These are phyloP conservation scores for Elanus axillaris DNA, from an alignment of 2,113 vertebrate genomes.

Conservation along the genomic window DNA sequence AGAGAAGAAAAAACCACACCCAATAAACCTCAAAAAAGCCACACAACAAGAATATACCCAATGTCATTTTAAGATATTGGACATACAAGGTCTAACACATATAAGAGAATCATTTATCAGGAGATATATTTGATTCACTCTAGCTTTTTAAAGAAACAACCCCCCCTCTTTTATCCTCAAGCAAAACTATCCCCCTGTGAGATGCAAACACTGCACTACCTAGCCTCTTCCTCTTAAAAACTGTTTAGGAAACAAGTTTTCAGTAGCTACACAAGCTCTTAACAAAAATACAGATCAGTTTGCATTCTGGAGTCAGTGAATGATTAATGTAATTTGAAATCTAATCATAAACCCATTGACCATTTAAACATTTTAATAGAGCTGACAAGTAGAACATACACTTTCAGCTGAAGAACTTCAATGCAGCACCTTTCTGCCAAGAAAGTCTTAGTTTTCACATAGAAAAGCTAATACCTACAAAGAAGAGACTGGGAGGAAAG, in stretches of 20 bases:
- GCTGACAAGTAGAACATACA: neutral
- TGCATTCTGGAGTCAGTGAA: neutral
- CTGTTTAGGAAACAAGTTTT: neutral
- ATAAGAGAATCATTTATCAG: neutral
- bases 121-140: neutral
- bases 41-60: neutral
- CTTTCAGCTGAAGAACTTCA: neutral
- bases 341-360: constrained; percentile 5
- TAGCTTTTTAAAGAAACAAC: neutral
- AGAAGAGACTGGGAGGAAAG: neutral
- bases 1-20: neutral
- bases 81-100: neutral
- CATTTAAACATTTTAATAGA: neutral
- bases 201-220: neutral
- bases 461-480: neutral
- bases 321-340: constrained; percentile 12
- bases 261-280: neutral
- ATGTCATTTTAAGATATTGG: neutral
- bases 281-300: neutral
- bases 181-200: neutral
- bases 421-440: neutral
- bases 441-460: neutral
- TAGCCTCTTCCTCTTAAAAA: neutral
- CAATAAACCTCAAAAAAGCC: neutral
- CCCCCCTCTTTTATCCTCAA: neutral